Evolutionary conservation across 2,113 vertebrate genomes (phyloP), one percentile per base, ranked within the genome.

Genomic region (Pomatostomus ruficeps): DNA sequence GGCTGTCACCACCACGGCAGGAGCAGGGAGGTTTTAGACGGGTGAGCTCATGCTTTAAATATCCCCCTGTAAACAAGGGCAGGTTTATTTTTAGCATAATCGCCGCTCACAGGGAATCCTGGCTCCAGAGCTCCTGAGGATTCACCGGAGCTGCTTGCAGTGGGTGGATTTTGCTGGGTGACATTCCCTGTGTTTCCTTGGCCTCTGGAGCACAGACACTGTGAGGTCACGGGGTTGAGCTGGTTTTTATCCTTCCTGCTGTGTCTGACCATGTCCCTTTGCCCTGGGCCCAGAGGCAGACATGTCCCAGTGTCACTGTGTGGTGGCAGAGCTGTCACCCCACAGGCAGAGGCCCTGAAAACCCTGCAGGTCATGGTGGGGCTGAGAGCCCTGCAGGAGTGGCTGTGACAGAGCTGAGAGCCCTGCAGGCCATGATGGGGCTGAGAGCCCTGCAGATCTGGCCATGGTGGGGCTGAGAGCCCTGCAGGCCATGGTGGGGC

Each of bases 21-120:
- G 82, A 68, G 80, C 81, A 91, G 80, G 85, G 2, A 63, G 83
- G 38, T 76, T 92, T 95, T 85, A 35, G 87, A 63, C n/a, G 87
- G 0, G 22, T 96, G 95, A 93, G 90, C 91, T 96, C 94, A 95
- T 25, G 74, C 88, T 88, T 88, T 80, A 91, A 93, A 93, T 93
- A 96, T 96, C 85, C 82, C 75, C 93, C 75, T 83, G 59, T 90
- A 97, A 97, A 95, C 82, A 96, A 29, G 93, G 91, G 52, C 71
- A 77, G 89, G 3, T 58, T 82, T 97, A 95, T 95, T 95, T 96
- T 96, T 95, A 93, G 89, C 36, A 0, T 51, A 62, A 88, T 96
- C 11, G 0, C 82, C 83, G 88, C 22, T 83, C 10, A 1, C 7
- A 95, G 95, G 51, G 85, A 91, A 80, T 91, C 94, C 91, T 85